Evolutionary conservation across 1,140 invertebrate genomes (phyloP), one percentile per base, ranked within the genome.

Genomic region (Calycopis cecrops): DNA sequence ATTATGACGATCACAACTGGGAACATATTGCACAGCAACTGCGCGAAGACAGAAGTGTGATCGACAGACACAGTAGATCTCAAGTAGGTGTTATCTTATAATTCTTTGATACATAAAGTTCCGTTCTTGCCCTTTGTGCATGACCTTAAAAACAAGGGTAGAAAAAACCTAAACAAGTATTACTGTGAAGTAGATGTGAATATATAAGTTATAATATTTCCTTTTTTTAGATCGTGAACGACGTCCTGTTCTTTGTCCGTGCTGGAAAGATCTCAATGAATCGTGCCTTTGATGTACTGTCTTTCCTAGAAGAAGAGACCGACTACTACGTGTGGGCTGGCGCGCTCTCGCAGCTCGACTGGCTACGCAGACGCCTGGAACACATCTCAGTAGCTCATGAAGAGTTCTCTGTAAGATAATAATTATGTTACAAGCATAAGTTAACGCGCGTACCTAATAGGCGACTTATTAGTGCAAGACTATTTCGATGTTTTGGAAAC

Each of bases 1-100:
- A 93, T 69, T 97, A 97, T 74, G 92, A 95, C 57, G 75, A 87
- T 1, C 67, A 69, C 8, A 91, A 90, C 21, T 96, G 94, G 94
- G 70, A 90, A 50, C 83, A 86, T 28, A 88, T 93, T 21, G 89
- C 90, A 14, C 28, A 82, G 0, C 80, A 86, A 10, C 73, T 95
- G 4, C 73, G 79, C 0, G 63, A 65, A 0, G 62, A 88, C 59
- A 63, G 81, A 62, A 79, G 80, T 6, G 93, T 94, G 33, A 70
- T 86, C 52, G 90, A 92, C 63, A 90, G 90, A 49, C 73, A 93
- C 0, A 97, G 95, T 78, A 90, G 95, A 69, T 94, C 94, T 0
- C 94, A 95, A 76, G 85, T 86, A 65, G 59, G 40, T 9, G 3
- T 14, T 9, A 14, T 12, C 2, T 44, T 9, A 28, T 28, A 6